A percentile compares a stretch with the other conserved stretches of the same genome.
Conservation (phyloP, 30 jellyfish, hydroid and myxozoan genomes). For the Aurelia aurita complex sp. Pacific region DNA sequence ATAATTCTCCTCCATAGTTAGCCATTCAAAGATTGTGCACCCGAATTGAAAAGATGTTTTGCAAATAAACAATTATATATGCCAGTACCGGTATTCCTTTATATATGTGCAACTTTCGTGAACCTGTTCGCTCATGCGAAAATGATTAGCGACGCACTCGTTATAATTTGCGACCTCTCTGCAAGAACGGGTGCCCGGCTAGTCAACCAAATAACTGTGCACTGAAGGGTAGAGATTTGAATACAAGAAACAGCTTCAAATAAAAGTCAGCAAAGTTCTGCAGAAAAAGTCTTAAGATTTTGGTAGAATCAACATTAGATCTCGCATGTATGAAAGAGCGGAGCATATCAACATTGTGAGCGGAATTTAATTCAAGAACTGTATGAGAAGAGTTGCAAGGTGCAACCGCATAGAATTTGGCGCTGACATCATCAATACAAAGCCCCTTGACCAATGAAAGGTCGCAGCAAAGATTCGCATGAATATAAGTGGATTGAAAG, state of each 20-base stretch:
- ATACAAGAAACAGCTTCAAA: constrained; percentile 34
- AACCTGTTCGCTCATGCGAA: constrained; percentile 61
- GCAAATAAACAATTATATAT: constrained; percentile 22
- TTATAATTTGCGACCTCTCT: constrained; percentile 49
- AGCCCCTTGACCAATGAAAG: constrained; percentile 66
- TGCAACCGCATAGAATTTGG: constrained; percentile 10
- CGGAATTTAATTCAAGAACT: too few relatives aligned
- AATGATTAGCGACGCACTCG: constrained; percentile 53
- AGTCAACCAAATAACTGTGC: constrained; percentile 60
- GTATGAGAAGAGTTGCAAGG: too few relatives aligned
- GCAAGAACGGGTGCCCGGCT: constrained; percentile 33
- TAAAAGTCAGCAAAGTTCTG: constrained; percentile 13
- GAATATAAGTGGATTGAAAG: constrained; percentile 57
- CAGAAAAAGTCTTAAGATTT: neutral
- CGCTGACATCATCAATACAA: constrained; percentile 58
- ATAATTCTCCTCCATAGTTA: constrained; percentile 28
- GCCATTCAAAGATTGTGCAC: constrained; percentile 29
- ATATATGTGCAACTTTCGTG: constrained; percentile 35
- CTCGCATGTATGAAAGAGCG: too few relatives aligned
- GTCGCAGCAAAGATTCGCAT: constrained; percentile 63
- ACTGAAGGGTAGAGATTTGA: constrained; percentile 29
- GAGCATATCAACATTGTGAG: too few relatives aligned
- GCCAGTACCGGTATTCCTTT: constrained; percentile 42
- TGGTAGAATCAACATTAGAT: neutral
- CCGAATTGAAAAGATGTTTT: constrained; percentile 22